These are phyloP conservation scores for Macaca nemestrina DNA, from an alignment of 2,113 vertebrate species.

Conservation along the genomic window DNA sequence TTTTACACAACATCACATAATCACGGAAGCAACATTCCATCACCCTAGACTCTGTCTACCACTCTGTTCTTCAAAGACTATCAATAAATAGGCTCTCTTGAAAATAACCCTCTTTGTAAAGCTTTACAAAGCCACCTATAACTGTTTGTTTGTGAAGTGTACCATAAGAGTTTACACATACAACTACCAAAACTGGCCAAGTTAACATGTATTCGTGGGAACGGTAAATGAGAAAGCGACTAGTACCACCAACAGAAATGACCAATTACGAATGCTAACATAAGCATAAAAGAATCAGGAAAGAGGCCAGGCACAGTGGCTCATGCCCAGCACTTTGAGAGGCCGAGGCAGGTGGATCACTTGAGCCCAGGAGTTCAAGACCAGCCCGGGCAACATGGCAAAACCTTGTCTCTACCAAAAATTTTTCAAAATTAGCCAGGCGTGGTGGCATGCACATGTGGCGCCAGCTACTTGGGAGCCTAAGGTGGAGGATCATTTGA, in stretches of 20 bases:
- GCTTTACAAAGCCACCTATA: background rate
- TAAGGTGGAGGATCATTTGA: no score
- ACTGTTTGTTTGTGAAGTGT: background rate
- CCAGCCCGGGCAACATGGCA: no score
- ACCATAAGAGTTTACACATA: background rate
- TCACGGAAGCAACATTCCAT: background rate
- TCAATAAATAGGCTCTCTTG: background rate
- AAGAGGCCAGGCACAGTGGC: background rate
- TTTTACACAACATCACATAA: background rate
- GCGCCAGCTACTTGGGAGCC: no score
- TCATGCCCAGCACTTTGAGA: no score
- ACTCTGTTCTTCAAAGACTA: slow-evolving; percentile 15
- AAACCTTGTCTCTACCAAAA: no score
- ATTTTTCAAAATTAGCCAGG: no score
- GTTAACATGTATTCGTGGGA: background rate
- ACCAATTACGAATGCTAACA: background rate
- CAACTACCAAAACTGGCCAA: background rate
- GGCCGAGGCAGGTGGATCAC: no score
- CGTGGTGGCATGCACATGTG: no score
- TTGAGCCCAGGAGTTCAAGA: no score
- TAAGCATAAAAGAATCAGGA: background rate
- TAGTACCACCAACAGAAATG: slow-evolving; percentile 1
- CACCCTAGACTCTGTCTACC: background rate
- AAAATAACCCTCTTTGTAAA: slow-evolving; percentile 9
- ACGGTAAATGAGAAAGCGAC: background rate